Evolutionary conservation across 2,113 vertebrate species (phyloP).

Genomic region (Syrmaticus mikado): DNA sequence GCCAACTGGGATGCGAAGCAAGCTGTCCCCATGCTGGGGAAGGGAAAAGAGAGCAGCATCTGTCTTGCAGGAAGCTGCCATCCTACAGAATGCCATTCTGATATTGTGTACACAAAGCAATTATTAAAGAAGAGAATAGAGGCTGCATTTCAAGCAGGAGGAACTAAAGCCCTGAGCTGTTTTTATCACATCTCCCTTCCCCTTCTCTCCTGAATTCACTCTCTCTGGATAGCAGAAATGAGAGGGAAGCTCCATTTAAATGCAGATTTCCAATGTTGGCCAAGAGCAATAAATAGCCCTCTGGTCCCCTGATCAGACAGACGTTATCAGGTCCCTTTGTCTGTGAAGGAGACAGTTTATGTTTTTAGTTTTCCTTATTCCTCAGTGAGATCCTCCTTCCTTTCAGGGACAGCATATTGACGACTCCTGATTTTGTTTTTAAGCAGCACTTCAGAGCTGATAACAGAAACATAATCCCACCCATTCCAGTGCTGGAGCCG

Average conservation of each 20-base stretch:
- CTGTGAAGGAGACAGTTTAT: slow-evolving; percentile 15
- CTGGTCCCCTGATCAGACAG: slow-evolving; percentile 1
- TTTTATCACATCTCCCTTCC: background rate
- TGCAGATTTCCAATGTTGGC: slow-evolving; percentile 58
- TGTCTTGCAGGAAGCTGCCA: background rate
- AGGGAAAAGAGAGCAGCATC: background rate
- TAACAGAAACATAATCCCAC: slow-evolving; percentile 24
- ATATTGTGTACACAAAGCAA: slow-evolving; percentile 21
- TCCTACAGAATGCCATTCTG: background rate
- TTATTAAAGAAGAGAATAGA: slow-evolving; percentile 49
- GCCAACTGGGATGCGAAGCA: background rate
- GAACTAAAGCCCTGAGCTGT: slow-evolving; percentile 25
- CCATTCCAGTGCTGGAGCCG: slow-evolving; percentile 8
- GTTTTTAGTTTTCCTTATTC: background rate
- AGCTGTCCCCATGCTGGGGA: background rate
- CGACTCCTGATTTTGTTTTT: slow-evolving; percentile 41
- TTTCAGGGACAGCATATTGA: slow-evolving; percentile 25
- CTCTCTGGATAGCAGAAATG: background rate
- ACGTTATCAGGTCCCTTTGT: slow-evolving; percentile 30
- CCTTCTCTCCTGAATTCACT: background rate
- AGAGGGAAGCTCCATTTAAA: slow-evolving; percentile 62
- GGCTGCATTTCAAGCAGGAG: slow-evolving; percentile 8
- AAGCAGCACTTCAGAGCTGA: slow-evolving; percentile 21
- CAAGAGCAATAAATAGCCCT: slow-evolving; percentile 41
- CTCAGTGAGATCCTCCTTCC: slow-evolving; percentile 10